These are phyloP conservation scores for Apeira syringaria DNA, from an alignment of 2,888 invertebrate species.

Conservation along the genomic window DNA sequence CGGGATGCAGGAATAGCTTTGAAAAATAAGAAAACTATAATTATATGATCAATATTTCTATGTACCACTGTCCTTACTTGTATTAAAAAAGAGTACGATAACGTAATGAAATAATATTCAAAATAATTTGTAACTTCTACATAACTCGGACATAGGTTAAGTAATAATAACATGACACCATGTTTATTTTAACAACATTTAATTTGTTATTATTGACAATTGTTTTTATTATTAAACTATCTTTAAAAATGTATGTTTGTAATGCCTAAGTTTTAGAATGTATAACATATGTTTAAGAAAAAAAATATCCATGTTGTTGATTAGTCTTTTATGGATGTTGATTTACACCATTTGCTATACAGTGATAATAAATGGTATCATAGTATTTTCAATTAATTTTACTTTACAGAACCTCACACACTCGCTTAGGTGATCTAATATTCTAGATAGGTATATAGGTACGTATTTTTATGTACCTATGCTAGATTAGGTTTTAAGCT, in stretches of 20 bases:
- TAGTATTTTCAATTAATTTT: slow-evolving; percentile 43
- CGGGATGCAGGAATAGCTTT: no score
- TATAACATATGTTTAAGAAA: slow-evolving; percentile 56
- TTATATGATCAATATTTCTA: no score
- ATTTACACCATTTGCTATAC: slow-evolving; percentile 80
- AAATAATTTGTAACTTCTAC: no score
- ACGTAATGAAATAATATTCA: no score
- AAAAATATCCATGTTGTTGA: slow-evolving; percentile 80
- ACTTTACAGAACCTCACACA: slow-evolving; percentile 12
- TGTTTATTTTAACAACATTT: slow-evolving; percentile 63
- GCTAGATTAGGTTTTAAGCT: no score
- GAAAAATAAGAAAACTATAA: no score
- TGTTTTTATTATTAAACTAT: slow-evolving; percentile 59
- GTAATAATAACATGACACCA: slow-evolving; percentile 66
- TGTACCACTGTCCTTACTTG: no score
- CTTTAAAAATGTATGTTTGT: slow-evolving; percentile 58
- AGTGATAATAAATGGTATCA: slow-evolving; percentile 81
- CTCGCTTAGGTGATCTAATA: no score
- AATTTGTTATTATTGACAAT: slow-evolving; percentile 51
- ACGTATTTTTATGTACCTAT: no score
- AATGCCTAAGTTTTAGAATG: slow-evolving; percentile 61
- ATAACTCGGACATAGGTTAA: no score
- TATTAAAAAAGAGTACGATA: no score
- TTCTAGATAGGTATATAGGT: no score
- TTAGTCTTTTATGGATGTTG: slow-evolving; percentile 82